phyloP scores from a whole-genome alignment of 2,113 vertebrate genomes.

The Chionis minor region DNA sequence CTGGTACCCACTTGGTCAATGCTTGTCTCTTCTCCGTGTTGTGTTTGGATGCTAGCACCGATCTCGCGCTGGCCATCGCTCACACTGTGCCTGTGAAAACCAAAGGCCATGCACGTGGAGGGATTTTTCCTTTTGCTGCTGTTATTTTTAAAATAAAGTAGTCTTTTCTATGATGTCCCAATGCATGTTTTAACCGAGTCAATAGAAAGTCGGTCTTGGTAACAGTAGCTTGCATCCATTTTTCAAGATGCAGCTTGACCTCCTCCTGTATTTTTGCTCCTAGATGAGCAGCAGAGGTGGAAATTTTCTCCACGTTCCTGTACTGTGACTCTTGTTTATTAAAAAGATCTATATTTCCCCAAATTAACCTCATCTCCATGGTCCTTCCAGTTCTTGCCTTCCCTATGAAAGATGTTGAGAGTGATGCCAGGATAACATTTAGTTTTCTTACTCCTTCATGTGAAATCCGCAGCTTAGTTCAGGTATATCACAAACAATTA shows the following conservation, averaged over 20 bases:
- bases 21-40: background rate
- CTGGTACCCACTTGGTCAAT: background rate
- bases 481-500: background rate
- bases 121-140: background rate
- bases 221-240: background rate
- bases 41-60: background rate
- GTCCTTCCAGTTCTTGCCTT: background rate
- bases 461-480: background rate
- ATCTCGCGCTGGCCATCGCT: rapidly evolving
- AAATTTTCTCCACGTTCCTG: background rate
- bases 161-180: background rate
- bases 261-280: background rate
- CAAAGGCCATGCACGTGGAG: rapidly evolving
- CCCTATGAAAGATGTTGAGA: background rate
- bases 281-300: background rate
- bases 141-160: background rate
- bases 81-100: background rate
- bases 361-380: background rate
- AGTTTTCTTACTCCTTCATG: background rate
- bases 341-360: background rate
- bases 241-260: background rate
- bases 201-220: background rate
- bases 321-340: background rate
- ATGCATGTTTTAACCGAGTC: background rate
- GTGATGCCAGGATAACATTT: background rate